Percentiles rank a stretch among this genome's conserved stretches.
These are phyloP conservation scores for Malacoraja senta DNA, from an alignment of 2,797 vertebrate genomes.

Conservation along the genomic window DNA sequence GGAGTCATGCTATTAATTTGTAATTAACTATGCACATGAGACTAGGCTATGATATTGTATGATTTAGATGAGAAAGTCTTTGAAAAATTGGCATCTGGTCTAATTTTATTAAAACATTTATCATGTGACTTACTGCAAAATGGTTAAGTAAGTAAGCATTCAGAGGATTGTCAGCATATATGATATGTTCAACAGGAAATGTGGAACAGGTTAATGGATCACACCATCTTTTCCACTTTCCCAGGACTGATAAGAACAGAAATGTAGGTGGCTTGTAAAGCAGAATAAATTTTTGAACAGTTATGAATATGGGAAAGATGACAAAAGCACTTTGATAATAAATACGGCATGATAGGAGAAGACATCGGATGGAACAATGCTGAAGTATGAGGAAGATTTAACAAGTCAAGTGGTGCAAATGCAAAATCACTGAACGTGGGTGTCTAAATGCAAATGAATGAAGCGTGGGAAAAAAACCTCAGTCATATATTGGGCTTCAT, in stretches of 20 bases:
- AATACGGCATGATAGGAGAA: not conserved
- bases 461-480: not conserved
- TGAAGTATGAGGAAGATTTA: not conserved
- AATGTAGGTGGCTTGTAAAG: not conserved
- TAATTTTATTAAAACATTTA: not conserved
- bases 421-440: not conserved
- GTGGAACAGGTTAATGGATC: not conserved
- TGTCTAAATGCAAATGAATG: not conserved
- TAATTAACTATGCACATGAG: not conserved
- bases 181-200: not conserved
- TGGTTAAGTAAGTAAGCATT: not conserved
- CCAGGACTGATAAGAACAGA: not conserved
- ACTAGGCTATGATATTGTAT: not conserved
- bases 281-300: not conserved
- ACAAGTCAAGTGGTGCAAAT: not conserved
- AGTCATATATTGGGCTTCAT: not conserved
- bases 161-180: not conserved
- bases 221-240: not conserved
- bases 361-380: not conserved
- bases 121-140: not conserved
- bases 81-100: not conserved
- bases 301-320: not conserved
- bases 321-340: not conserved
- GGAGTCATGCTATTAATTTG: not conserved
- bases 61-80: not conserved